phyloP scores from a whole-genome alignment of 2,113 vertebrate species.

The Melanostigma gelatinosum region DNA sequence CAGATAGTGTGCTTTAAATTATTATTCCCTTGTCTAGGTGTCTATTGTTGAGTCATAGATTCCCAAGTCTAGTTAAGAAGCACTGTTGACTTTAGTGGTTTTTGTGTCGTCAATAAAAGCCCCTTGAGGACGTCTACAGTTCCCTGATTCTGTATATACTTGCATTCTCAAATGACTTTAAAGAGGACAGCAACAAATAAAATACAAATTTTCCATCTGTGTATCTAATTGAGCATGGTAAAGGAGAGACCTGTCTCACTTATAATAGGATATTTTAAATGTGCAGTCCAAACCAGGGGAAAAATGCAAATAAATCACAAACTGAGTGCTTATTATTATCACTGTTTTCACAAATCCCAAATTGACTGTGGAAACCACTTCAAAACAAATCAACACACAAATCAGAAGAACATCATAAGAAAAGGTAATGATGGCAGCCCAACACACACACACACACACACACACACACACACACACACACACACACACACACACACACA shows the following conservation, averaged over 20 bases:
- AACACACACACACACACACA: no score
- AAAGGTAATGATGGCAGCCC: no score
- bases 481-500: no score
- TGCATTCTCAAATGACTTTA: neutral
- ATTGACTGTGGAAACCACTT: neutral
- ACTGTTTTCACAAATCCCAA: neutral
- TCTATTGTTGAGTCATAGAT: neutral
- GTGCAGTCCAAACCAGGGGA: neutral
- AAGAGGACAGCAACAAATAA: neutral
- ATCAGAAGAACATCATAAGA: neutral
- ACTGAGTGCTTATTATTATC: neutral
- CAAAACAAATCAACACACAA: neutral
- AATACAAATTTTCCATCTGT: neutral
- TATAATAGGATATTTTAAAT: neutral
- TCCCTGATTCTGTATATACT: neutral
- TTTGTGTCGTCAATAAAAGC: neutral
- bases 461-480: no score
- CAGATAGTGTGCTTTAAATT: neutral
- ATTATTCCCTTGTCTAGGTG: neutral
- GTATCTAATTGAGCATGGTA: neutral
- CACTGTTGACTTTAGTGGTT: neutral
- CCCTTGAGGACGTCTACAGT: neutral
- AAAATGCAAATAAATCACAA: conserved; percentile 5
- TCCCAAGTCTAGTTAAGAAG: neutral
- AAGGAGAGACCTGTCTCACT: neutral